Conservation (phyloP, 2,888 invertebrate genomes). For the Yponomeuta sedellus region DNA sequence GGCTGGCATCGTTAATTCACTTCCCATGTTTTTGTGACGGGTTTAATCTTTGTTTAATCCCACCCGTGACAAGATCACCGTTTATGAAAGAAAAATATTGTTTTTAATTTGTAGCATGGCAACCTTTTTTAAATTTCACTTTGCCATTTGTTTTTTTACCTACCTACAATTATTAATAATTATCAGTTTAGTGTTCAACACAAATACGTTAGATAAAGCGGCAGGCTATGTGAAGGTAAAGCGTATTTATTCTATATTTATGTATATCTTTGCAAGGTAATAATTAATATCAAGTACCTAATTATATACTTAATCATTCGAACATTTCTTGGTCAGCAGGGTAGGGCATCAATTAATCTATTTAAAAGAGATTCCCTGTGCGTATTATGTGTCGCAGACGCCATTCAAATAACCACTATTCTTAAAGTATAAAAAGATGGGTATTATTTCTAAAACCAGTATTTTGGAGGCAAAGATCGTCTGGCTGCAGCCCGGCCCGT, state of each 20-base stretch:
- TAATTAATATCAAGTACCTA: neutral
- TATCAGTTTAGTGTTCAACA: neutral
- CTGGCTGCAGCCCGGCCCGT: slow-evolving; percentile 50
- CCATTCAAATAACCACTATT: slow-evolving; percentile 42
- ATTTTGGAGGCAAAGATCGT: slow-evolving; percentile 24
- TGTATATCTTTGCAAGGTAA: neutral
- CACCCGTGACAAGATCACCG: neutral
- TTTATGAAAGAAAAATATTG: too few species aligned
- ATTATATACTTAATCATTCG: neutral
- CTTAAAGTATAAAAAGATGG: slow-evolving; percentile 50
- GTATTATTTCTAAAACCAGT: slow-evolving; percentile 64
- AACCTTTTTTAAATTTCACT: too few species aligned
- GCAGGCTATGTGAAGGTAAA: neutral
- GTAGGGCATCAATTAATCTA: slow-evolving; percentile 9
- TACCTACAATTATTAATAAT: too few species aligned
- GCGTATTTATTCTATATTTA: neutral
- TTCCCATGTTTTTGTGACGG: too few species aligned
- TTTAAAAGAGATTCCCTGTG: slow-evolving; percentile 16
- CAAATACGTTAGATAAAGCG: neutral
- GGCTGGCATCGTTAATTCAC: too few species aligned
- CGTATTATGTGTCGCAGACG: slow-evolving; percentile 48
- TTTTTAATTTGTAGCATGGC: too few species aligned
- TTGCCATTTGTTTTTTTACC: too few species aligned
- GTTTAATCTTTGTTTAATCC: neutral
- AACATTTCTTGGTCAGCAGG: neutral